These are phyloP conservation scores for Caenorhabditis wallacei DNA, from an alignment of 2,888 invertebrate genomes.

Conservation along the genomic window DNA sequence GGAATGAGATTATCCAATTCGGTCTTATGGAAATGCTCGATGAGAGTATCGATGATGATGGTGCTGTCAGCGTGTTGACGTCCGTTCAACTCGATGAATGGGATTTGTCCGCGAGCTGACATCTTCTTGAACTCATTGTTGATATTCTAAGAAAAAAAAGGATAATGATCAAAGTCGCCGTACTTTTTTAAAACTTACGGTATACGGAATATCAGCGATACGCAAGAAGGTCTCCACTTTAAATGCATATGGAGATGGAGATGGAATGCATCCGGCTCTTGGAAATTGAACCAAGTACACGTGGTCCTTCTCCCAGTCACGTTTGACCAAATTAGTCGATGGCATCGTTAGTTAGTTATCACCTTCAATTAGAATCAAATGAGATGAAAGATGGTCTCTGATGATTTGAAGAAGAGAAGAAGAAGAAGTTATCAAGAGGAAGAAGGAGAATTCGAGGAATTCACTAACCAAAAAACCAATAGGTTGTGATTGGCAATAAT, in stretches of 20 bases:
- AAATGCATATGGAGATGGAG: slow-evolving; percentile 93
- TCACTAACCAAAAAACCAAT: not conserved
- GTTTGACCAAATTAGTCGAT: slow-evolving; percentile 72
- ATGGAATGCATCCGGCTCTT: slow-evolving; percentile 92
- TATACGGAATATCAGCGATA: slow-evolving; percentile 93
- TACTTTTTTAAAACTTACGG: slow-evolving; percentile 88
- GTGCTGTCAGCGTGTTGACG: slow-evolving; percentile 95
- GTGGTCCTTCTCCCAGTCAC: slow-evolving; percentile 86
- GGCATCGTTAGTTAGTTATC: slow-evolving; percentile 61
- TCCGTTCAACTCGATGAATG: slow-evolving; percentile 95
- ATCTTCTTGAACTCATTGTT: slow-evolving; percentile 77
- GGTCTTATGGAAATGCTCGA: slow-evolving; percentile 61
- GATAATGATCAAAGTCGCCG: too few relatives aligned
- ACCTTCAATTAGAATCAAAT: slow-evolving; percentile 17
- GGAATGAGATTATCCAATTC: slow-evolving; percentile 63
- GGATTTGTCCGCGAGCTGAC: slow-evolving; percentile 86
- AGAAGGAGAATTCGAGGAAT: slow-evolving; percentile 11
- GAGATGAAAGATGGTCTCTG: slow-evolving; percentile 17
- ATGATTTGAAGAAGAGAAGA: not conserved
- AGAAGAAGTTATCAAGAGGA: not conserved
- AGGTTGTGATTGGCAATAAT: too few relatives aligned
- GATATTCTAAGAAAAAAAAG: slow-evolving; percentile 74
- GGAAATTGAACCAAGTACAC: slow-evolving; percentile 96
- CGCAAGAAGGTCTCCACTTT: slow-evolving; percentile 97
- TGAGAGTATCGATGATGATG: slow-evolving; percentile 87